Evolutionary conservation across 2,113 vertebrate species (phyloP), one percentile per base, ranked within the genome.

Genomic region (Dicrurus megarhynchus): DNA sequence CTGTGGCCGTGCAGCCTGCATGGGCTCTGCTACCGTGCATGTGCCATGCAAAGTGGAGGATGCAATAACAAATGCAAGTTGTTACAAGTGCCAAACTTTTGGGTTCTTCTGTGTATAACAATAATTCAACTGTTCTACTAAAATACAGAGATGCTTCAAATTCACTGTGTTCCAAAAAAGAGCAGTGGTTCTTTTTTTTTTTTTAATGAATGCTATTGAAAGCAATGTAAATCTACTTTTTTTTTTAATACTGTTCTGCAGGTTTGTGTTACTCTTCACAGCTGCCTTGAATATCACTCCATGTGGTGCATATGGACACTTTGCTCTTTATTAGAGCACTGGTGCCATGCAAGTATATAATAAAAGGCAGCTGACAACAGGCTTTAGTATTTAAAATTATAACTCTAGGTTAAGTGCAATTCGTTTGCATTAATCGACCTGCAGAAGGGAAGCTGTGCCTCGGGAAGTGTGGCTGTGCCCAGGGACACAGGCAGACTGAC

Each of bases 31-130:
- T 65, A 39, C 69, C 15, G 2, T 16, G 21, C 84, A 37, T 32
- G 84, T 86, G 92, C 97, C 82, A 47, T 44, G 91, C 63, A 3
- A 60, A 87, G 60, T 39, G 88, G 89, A 93, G 82, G 95, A 92
- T 97, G 97, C 97, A 97, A 92, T 98, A 98, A 97, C 77, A 88
- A 96, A 95, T 73, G 53, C 71, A 89, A 93, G 73, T 64, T 95
- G 71, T 64, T 97, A 42, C 17, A 97, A 97, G 98, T 98, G 98
- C 98, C 98, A 98, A 97, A 97, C 80, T 95, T 84, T 12, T 89
- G 87, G 39, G 47, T 96, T 97, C 87, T 77, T 95, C 49, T 94
- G 50, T 95, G 65, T 71, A 22, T 59, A 87, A 71, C 73, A 77
- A 39, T 63, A 92, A 84, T 76, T 41, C 39, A 96, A 20, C 32